Conservation (phyloP, 2,113 vertebrate genomes). For the Phrynosoma blainvillii region DNA sequence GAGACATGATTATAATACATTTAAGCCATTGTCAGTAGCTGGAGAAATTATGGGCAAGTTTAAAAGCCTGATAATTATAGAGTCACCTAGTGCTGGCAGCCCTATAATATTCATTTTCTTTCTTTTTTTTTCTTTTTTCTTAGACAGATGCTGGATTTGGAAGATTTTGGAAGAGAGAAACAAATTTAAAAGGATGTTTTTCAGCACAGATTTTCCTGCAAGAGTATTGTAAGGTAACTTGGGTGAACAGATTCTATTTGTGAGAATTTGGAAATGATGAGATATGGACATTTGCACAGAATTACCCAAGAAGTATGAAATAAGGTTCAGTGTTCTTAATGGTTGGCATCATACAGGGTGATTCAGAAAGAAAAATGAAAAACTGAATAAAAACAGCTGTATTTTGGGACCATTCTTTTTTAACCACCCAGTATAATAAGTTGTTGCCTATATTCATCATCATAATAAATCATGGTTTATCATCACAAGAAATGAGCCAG, state of each 20-base stretch:
- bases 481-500: not conserved
- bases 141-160: slow-evolving; percentile 39
- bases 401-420: too few species aligned
- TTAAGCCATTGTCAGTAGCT: slow-evolving; percentile 60
- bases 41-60: slow-evolving; percentile 56
- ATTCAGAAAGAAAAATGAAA: too few species aligned
- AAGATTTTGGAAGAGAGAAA: slow-evolving; percentile 16
- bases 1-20: slow-evolving; percentile 52
- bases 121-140: too few species aligned
- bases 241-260: slow-evolving; percentile 46
- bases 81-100: slow-evolving; percentile 57
- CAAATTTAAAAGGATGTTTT: not conserved
- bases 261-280: slow-evolving; percentile 17
- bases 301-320: slow-evolving; percentile 38
- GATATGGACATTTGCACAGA: slow-evolving; percentile 38
- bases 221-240: slow-evolving; percentile 37
- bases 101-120: slow-evolving; percentile 27
- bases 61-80: slow-evolving; percentile 65
- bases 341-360: not conserved
- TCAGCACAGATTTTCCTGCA: slow-evolving; percentile 8
- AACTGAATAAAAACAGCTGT: too few species aligned
- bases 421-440: too few species aligned
- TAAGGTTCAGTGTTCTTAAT: slow-evolving; percentile 40
- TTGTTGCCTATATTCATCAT: too few species aligned
- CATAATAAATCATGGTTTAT: not conserved